A percentile compares a stretch with the other conserved stretches of the same genome.
Evolutionary conservation across 1,140 invertebrate genomes (phyloP).

Genomic region (Drosophila melanogaster): DNA sequence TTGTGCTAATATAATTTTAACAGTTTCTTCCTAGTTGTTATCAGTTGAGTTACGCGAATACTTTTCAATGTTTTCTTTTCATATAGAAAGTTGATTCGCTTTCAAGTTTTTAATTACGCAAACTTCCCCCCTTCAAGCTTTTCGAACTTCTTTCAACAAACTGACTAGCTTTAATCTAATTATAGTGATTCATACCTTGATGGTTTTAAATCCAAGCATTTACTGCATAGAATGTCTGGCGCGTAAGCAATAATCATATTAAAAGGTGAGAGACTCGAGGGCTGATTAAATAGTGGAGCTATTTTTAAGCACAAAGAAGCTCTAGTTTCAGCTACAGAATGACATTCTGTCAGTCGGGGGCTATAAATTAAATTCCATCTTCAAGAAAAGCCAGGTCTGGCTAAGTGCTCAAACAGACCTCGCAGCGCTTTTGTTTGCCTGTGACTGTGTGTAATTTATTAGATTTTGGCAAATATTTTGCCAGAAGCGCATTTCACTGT

Average conservation of each 20-base stretch:
- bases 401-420: conserved; percentile 33
- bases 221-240: conserved; percentile 12
- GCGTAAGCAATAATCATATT: conserved; percentile 14
- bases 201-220: conserved; percentile 28
- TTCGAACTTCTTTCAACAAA: not conserved
- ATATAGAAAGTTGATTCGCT: conserved; percentile 7
- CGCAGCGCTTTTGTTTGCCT: conserved; percentile 22
- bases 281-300: conserved; percentile 19
- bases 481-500: conserved; percentile 70
- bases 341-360: not conserved
- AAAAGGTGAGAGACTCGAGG: conserved; percentile 11
- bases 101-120: conserved; percentile 3
- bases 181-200: conserved; percentile 47
- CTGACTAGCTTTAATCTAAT: conserved; percentile 38
- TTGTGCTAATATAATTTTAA: too few relatives aligned
- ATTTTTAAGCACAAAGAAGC: not conserved
- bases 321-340: not conserved
- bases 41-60: not conserved
- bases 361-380: conserved; percentile 8
- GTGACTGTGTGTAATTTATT: conserved; percentile 71
- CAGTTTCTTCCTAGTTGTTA: too few relatives aligned
- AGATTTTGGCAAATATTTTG: conserved; percentile 79
- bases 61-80: not conserved
- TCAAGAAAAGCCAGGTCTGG: not conserved
- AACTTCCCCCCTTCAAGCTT: conserved; percentile 10